Evolutionary conservation across 2,797 vertebrate species (phyloP).

Genomic region (Trichosurus vulpecula): DNA sequence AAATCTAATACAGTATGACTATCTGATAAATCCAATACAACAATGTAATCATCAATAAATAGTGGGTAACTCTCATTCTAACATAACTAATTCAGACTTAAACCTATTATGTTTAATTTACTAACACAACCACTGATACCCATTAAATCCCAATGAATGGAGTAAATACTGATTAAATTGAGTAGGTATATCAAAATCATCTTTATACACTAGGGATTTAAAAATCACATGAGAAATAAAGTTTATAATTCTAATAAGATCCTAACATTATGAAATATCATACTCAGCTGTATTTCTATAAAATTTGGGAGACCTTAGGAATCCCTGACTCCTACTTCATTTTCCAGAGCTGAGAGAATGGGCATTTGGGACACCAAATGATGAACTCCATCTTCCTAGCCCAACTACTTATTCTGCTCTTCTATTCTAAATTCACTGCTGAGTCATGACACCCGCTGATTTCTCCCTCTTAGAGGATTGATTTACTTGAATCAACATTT

Average conservation of each 20-base stretch:
- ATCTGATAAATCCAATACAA: not conserved
- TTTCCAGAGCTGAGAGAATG: not conserved
- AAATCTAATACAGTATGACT: not conserved
- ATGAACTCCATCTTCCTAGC: not conserved
- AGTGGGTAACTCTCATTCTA: not conserved
- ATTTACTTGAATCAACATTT: not conserved
- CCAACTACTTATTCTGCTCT: not conserved
- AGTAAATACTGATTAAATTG: not conserved
- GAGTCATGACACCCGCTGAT: not conserved
- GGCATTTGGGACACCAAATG: not conserved
- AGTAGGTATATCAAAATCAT: not conserved
- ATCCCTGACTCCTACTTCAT: not conserved
- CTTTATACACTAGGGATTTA: not conserved
- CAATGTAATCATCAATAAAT: not conserved
- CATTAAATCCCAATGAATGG: not conserved
- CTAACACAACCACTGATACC: not conserved
- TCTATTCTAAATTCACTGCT: not conserved
- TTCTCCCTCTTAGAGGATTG: not conserved
- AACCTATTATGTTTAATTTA: not conserved
- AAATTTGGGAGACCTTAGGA: not conserved
- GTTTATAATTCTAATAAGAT: not conserved
- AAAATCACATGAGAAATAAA: not conserved
- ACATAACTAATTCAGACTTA: not conserved
- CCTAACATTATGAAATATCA: not conserved
- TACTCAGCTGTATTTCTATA: not conserved